Evolutionary conservation across 2,113 vertebrate genomes (phyloP).

Genomic region (Sinocyclocheilus rhinocerous): DNA sequence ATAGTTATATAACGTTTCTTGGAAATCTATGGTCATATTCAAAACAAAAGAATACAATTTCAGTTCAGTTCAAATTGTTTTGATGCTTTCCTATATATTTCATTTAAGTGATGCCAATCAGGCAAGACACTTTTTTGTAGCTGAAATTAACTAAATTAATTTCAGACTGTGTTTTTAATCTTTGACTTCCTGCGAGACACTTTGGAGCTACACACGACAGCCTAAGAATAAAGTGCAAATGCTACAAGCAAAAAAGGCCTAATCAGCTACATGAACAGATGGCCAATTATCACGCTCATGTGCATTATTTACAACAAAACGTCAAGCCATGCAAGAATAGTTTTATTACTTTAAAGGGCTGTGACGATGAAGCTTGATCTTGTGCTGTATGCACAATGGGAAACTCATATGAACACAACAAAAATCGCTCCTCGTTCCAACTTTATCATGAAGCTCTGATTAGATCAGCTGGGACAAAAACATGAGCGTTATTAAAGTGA

Average conservation of each 20-base stretch:
- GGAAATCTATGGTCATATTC: no score
- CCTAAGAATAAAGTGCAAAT: constrained; percentile 51
- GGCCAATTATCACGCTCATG: constrained; percentile 29
- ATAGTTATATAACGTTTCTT: no score
- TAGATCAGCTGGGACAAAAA: not conserved
- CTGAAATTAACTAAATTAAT: not conserved
- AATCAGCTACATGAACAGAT: constrained; percentile 17
- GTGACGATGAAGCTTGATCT: not conserved
- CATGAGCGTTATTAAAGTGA: not conserved
- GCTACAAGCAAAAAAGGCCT: constrained; percentile 35
- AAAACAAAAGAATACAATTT: no score
- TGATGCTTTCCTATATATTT: not conserved
- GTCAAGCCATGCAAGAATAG: not conserved
- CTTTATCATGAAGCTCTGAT: no score
- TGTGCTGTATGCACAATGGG: no score
- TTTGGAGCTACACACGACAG: not conserved
- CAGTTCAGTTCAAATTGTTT: no score
- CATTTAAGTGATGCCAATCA: not conserved
- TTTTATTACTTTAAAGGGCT: constrained; percentile 20
- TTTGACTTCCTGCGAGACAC: not conserved
- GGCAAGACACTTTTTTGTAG: not conserved
- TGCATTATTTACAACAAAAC: constrained; percentile 47
- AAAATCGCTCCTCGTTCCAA: no score
- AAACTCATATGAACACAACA: no score
- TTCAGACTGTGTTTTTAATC: not conserved